Evolutionary conservation across 2,113 vertebrate genomes (phyloP).

Genomic region (Pterocles orientalis): DNA sequence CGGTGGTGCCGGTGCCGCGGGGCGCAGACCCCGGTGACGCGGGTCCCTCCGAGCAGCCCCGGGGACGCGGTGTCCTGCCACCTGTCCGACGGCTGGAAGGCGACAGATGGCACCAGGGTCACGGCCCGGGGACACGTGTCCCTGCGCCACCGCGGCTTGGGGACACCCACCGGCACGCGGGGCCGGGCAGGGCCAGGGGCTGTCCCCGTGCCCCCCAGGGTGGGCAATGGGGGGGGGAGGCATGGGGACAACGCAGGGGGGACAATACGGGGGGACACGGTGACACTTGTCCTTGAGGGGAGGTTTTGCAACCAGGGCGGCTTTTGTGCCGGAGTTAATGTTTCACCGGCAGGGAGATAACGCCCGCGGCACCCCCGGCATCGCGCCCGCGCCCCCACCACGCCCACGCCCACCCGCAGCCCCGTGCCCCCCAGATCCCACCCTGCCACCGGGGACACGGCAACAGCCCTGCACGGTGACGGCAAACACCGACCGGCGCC

Average conservation of each 20-base stretch:
- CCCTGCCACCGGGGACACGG: rapidly evolving
- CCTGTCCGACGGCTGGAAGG: neutral
- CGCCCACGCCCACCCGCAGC: too few species aligned
- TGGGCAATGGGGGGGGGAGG: neutral
- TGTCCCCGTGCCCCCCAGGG: neutral
- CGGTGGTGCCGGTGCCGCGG: too few species aligned
- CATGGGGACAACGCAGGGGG: rapidly evolving
- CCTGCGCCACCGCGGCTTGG: rapidly evolving
- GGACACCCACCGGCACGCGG: neutral
- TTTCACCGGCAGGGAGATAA: neutral
- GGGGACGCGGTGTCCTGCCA: too few species aligned
- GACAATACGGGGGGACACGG: neutral
- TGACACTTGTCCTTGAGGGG: neutral
- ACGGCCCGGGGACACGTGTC: neutral
- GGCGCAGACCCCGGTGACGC: too few species aligned
- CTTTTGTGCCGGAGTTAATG: neutral
- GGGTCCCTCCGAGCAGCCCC: too few species aligned
- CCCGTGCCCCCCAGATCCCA: too few species aligned
- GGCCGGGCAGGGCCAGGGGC: neutral
- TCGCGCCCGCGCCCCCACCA: neutral
- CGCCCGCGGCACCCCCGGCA: neutral
- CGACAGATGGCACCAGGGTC: neutral
- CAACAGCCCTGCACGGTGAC: neutral
- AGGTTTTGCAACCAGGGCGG: neutral
- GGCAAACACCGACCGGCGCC: too few species aligned